Conservation (phyloP, 2,888 invertebrate species). For the Xestia c-nigrum region DNA sequence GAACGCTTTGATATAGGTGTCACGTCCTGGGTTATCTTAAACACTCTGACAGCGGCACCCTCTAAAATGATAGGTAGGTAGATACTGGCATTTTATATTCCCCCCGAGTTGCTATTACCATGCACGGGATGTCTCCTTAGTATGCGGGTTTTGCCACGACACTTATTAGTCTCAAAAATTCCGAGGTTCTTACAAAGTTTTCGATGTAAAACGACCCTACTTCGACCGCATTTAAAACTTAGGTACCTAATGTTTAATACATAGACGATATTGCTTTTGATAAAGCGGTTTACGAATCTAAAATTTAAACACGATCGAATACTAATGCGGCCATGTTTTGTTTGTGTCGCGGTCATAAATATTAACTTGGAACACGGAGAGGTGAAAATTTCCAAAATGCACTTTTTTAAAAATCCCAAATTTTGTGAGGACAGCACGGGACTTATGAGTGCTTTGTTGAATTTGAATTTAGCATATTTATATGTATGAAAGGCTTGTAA, state of each 20-base stretch:
- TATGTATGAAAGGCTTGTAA: constrained; percentile 40
- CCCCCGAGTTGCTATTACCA: constrained; percentile 85
- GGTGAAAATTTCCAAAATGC: constrained; percentile 76
- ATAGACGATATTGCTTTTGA: constrained; percentile 89
- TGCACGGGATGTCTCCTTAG: constrained; percentile 86
- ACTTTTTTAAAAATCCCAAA: constrained; percentile 60
- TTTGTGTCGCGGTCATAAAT: constrained; percentile 86
- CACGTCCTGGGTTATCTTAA: constrained; percentile 80
- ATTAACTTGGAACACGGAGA: constrained; percentile 81
- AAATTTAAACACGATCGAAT: constrained; percentile 89
- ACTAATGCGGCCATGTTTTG: constrained; percentile 86
- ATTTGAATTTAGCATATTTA: constrained; percentile 43
- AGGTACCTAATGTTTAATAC: constrained; percentile 88
- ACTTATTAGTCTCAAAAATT: constrained; percentile 90
- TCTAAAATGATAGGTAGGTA: constrained; percentile 82
- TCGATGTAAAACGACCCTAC: constrained; percentile 81
- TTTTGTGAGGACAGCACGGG: constrained; percentile 41
- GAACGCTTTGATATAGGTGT: constrained; percentile 78
- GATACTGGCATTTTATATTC: constrained; percentile 86
- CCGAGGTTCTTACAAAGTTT: constrained; percentile 83
- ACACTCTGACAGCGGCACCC: constrained; percentile 78
- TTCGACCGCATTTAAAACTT: constrained; percentile 85
- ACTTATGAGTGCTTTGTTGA: constrained; percentile 39
- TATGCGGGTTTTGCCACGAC: constrained; percentile 86
- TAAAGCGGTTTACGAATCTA: constrained; percentile 90